Conservation (phyloP, 1,140 invertebrate species). For the Drosophila melanica region DNA sequence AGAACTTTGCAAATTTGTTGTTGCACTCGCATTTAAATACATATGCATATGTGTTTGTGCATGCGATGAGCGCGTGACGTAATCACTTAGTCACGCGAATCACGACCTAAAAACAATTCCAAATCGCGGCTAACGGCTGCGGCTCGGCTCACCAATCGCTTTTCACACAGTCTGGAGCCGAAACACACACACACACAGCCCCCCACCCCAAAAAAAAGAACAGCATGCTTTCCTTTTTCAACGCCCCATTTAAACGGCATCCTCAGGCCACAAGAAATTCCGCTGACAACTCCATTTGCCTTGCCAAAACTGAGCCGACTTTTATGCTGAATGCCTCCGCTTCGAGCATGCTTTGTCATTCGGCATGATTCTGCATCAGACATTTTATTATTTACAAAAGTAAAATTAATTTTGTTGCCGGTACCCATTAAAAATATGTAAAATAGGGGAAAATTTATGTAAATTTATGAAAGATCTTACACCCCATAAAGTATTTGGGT, state of each 20-base stretch:
- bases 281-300: too few species aligned
- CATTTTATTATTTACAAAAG: neutral
- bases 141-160: neutral
- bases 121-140: neutral
- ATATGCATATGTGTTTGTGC: neutral
- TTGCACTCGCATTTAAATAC: neutral
- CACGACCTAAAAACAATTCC: constrained; percentile 13
- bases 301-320: too few species aligned
- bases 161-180: neutral
- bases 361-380: neutral
- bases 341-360: too few species aligned
- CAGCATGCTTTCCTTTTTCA: too few species aligned
- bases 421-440: too few species aligned
- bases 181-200: neutral
- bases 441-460: too few species aligned
- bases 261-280: too few species aligned
- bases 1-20: neutral
- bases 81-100: constrained; percentile 20
- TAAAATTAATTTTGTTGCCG: neutral
- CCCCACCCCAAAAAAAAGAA: too few species aligned
- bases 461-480: too few species aligned
- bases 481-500: too few species aligned
- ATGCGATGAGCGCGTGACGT: constrained; percentile 34
- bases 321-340: too few species aligned
- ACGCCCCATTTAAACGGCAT: too few species aligned